Evolutionary conservation across 2,888 invertebrate species (phyloP), one percentile per base, ranked within the genome.

Genomic region (Ectemnius continuus): DNA sequence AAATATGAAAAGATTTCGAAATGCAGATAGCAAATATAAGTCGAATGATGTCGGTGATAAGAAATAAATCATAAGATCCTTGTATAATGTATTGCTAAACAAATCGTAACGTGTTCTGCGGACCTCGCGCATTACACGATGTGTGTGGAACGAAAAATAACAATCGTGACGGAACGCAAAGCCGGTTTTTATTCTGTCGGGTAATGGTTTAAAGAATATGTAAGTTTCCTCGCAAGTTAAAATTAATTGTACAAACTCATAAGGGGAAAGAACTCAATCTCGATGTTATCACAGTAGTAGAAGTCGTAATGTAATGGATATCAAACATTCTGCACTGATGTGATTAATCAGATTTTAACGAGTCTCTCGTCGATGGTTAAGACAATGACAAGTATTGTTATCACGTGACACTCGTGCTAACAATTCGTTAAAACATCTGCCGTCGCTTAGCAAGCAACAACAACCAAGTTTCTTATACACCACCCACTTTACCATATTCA

Each of bases 161-260:
- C 47, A 18, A 46, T 48, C 20, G 63, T 63, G 36, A 18, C 20
- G 6, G 23, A 58, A 26, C 20, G 18, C 18, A 58, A 26, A 58
- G 20, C 20, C n/a, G 20, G 59, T 68, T 47, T 36, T 64, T 61
- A 46, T 70, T 72, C 36, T 52, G 14, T 52, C 52, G 52, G 52
- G 52, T 52, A 52, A 16, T 52, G 16, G 16, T 16, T 14, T 79
- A 83, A 79, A 85, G 89, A 90, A 90, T 90, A 91, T 90, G 90
- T 90, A 91, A 86, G 90, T 91, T 90, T 91, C 90, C 90, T 90
- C 90, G 79, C 85, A 78, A 83, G 80, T 84, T 73, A 81, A 81
- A 84, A 84, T 80, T 80, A 84, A 84, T 76, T 56, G 77, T 75
- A 75, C 68, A 70, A 84, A 83, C 80, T 64, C 83, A 83, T 76